Evolutionary conservation across 2,888 invertebrate genomes (phyloP).

Genomic region (Catocala fraxini): DNA sequence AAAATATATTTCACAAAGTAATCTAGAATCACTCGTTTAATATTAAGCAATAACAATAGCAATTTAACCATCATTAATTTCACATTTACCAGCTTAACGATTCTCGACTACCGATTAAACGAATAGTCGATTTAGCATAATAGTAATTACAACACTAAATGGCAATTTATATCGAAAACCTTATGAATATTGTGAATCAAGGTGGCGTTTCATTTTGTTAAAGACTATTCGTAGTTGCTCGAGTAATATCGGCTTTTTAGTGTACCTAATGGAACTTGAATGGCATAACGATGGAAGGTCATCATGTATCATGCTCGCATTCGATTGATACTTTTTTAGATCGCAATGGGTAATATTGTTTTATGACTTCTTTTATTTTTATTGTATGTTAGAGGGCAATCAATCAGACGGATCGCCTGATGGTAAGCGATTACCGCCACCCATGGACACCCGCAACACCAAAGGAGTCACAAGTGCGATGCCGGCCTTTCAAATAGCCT

Average conservation of each 20-base stretch:
- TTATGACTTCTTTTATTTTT: too few relatives aligned
- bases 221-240: neutral
- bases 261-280: too few relatives aligned
- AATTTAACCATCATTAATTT: conserved; percentile 42
- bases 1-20: conserved; percentile 27
- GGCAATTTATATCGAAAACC: conserved; percentile 28
- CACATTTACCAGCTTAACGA: conserved; percentile 41
- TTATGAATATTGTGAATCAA: conserved; percentile 22
- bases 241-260: neutral
- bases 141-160: conserved; percentile 36
- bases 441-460: too few relatives aligned
- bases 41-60: conserved; percentile 34
- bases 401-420: too few relatives aligned
- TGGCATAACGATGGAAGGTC: too few relatives aligned
- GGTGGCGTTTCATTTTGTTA: conserved; percentile 12
- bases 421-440: too few relatives aligned
- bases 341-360: too few relatives aligned
- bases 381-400: too few relatives aligned
- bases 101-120: conserved; percentile 35
- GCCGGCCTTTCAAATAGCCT: too few relatives aligned
- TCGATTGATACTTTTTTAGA: too few relatives aligned
- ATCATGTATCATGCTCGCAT: too few relatives aligned
- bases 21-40: conserved; percentile 30
- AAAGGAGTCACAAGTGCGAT: too few relatives aligned
- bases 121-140: conserved; percentile 45